phyloP scores from a whole-genome alignment of 2,888 invertebrate species.

The Callimorpha dominula region DNA sequence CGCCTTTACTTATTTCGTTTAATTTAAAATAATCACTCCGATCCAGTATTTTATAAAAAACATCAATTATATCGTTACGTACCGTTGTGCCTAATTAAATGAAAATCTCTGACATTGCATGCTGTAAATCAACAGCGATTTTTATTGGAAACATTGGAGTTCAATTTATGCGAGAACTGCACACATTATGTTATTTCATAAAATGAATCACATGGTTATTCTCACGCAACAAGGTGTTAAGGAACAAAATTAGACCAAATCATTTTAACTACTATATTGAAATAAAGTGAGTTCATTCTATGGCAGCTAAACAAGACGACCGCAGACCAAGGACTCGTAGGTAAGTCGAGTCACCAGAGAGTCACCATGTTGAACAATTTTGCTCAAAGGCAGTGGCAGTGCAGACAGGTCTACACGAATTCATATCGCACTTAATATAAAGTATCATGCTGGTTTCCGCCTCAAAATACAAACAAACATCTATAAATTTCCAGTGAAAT shows the following conservation, averaged over 20 bases:
- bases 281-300: background rate
- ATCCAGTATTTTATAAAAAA: background rate
- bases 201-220: background rate
- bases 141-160: background rate
- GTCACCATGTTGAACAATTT: background rate
- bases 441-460: background rate
- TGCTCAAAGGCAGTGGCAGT: conserved; percentile 22
- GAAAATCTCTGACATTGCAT: background rate
- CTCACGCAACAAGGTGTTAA: background rate
- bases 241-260: background rate
- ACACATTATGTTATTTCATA: background rate
- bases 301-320: background rate
- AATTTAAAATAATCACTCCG: background rate
- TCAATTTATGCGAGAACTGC: background rate
- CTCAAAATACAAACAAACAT: conserved; percentile 18
- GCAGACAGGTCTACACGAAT: conserved; percentile 29
- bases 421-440: conserved; percentile 32
- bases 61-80: background rate
- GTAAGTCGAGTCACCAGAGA: no score
- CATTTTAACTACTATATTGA: background rate
- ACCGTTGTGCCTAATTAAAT: background rate
- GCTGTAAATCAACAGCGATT: background rate
- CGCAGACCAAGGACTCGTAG: background rate
- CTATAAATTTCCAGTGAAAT: conserved; percentile 21
- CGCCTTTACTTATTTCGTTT: background rate